Evolutionary conservation across 2,113 vertebrate genomes (phyloP).

Genomic region (Tonatia bakeri): DNA sequence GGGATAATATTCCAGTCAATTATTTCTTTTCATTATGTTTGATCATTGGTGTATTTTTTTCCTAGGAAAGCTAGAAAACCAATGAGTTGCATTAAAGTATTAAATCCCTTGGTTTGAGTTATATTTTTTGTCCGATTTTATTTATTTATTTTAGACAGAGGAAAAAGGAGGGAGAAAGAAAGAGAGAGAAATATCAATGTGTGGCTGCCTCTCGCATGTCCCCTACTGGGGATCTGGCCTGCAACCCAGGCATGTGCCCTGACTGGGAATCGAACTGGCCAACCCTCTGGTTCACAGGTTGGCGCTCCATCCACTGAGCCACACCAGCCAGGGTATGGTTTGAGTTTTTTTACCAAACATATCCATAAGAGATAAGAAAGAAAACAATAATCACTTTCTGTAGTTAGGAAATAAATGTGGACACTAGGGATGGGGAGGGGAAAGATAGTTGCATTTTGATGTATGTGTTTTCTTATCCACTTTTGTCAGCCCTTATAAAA

Average conservation of each 20-base stretch:
- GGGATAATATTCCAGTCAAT: not conserved
- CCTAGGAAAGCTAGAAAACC: conserved; percentile 7
- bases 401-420: not conserved
- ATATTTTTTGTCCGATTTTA: not conserved
- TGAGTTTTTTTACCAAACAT: not conserved
- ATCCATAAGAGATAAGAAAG: not conserved
- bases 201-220: too few species aligned
- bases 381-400: not conserved
- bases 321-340: not conserved
- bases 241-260: too few species aligned
- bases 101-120: conserved; percentile 6
- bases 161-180: too few species aligned
- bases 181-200: too few species aligned
- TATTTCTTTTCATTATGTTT: conserved; percentile 41
- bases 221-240: too few species aligned
- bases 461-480: not conserved
- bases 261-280: too few species aligned
- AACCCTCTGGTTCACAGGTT: too few species aligned
- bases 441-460: not conserved
- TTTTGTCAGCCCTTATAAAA: conserved; percentile 1
- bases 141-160: too few species aligned
- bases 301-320: too few species aligned
- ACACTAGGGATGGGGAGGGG: not conserved
- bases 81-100: not conserved
- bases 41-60: not conserved